These are phyloP conservation scores for Malthinus flaveolus DNA, from an alignment of 2,888 invertebrate species.

Conservation along the genomic window DNA sequence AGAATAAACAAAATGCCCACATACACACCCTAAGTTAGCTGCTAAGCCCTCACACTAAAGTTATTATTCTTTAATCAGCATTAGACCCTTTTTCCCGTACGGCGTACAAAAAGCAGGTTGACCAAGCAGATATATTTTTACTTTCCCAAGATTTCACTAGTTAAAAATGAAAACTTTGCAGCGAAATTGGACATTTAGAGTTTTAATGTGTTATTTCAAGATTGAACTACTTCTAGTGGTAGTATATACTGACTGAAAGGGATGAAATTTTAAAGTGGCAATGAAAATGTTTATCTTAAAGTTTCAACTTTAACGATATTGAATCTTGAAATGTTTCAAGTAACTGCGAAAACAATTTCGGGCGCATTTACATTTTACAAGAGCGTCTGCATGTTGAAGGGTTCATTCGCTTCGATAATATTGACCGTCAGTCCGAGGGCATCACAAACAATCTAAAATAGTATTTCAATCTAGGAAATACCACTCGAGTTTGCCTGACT, in stretches of 20 bases:
- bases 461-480: constrained; percentile 43
- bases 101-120: constrained; percentile 8
- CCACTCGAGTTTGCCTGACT: constrained; percentile 43
- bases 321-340: constrained; percentile 16
- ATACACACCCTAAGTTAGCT: no score
- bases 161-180: not conserved
- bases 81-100: constrained; percentile 13
- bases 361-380: constrained; percentile 28
- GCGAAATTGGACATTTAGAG: not conserved
- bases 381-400: constrained; percentile 27
- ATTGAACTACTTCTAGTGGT: no score
- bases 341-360: constrained; percentile 21
- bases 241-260: not conserved
- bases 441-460: constrained; percentile 42
- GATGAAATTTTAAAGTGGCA: not conserved
- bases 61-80: constrained; percentile 30
- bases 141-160: not conserved
- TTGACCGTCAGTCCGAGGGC: constrained; percentile 34
- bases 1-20: no score
- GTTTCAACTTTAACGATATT: constrained; percentile 12
- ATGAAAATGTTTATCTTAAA: constrained; percentile 5
- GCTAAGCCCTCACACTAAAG: not conserved
- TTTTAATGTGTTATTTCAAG: not conserved
- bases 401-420: constrained; percentile 30
- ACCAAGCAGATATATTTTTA: constrained; percentile 11